Base-by-base conservation (phyloP, 2,888 invertebrate genomes). In the Eustalomyia histrio region DNA sequence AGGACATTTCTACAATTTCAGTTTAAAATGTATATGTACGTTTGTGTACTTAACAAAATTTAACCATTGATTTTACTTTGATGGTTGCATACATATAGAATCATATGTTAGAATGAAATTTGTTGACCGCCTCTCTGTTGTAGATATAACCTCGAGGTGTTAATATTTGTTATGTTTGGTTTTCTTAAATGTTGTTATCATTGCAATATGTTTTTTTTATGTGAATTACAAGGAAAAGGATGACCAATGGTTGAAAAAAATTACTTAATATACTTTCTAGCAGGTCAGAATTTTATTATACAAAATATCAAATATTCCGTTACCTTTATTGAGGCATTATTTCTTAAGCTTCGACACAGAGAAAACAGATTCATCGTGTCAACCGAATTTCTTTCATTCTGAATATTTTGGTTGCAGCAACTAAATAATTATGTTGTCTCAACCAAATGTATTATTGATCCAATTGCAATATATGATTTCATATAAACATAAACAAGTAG, bases 81-180 rank as follows among this genome's bases (percentile, higher is more conserved):
- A 39, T 39, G 39, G 12, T 47, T 14, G 14, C 43, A 47, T 6
- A 47, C 43, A n/a, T 47, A n/a, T 14, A 47, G 6, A 47, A n/a
- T 6, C 39, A 3, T 3, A 73, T 55, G 35, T n/a, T 12, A 29
- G 29, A 50, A 47, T 21, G 17, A 65, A 7, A 73, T 65, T 50
- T 58, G 10, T 24, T 17, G 12, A 50, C 47, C 64, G 35, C 50
- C 47, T 73, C 18, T 73, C 14, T 17, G 50, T 50, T 73, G 50
- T 47, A n/a, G 39, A 21, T 43, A 21, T 43, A n/a, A 64, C 72
- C 72, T 57, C 7, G 33, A 64, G 72, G 47, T 64, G 47, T 47
- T 63, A 43, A 64, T 57, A 64, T 57, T 73, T 47, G 17, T n/a
- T 33, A 52, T 47, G 33, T 21, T 73, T 16, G 16, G 24, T 16